Evolutionary conservation across 2,888 invertebrate species (phyloP).

Genomic region (Heliconius ismenius): DNA sequence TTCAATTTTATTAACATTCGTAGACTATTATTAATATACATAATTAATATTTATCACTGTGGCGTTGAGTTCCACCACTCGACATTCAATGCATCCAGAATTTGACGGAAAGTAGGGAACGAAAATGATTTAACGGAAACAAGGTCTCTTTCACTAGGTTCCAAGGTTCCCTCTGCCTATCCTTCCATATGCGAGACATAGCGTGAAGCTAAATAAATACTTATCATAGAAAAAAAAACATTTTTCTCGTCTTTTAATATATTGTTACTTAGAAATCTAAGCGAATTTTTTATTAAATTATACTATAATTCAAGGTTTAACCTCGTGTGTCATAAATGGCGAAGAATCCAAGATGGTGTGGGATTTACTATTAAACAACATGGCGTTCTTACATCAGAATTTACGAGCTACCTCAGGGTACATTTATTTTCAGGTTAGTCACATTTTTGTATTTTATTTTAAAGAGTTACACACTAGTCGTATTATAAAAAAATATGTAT

Average conservation of each 20-base stretch:
- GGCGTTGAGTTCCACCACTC: not conserved
- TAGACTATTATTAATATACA: too few species aligned
- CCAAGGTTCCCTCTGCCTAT: not conserved
- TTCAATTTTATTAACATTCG: too few species aligned
- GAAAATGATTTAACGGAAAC: not conserved
- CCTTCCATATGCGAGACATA: not conserved
- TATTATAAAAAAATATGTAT: too few species aligned
- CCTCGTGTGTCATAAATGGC: constrained; percentile 82
- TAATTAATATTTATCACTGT: not conserved
- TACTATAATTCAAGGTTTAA: constrained; percentile 80
- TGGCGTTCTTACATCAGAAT: constrained; percentile 76
- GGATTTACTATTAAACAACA: constrained; percentile 82
- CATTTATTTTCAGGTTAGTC: constrained; percentile 71
- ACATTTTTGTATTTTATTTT: too few species aligned
- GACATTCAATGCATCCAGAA: not conserved
- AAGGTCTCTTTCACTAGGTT: not conserved
- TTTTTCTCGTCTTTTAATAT: too few species aligned
- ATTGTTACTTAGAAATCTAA: too few species aligned
- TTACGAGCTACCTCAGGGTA: constrained; percentile 77
- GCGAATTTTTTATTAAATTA: too few species aligned
- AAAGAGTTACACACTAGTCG: too few species aligned
- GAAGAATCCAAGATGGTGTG: constrained; percentile 86
- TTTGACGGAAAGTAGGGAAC: not conserved
- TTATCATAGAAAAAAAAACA: too few species aligned
- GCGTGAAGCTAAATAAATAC: not conserved